Evolutionary conservation across 2,113 vertebrate genomes (phyloP), one percentile per base, ranked within the genome.

Genomic region (Phoenicopterus ruber): DNA sequence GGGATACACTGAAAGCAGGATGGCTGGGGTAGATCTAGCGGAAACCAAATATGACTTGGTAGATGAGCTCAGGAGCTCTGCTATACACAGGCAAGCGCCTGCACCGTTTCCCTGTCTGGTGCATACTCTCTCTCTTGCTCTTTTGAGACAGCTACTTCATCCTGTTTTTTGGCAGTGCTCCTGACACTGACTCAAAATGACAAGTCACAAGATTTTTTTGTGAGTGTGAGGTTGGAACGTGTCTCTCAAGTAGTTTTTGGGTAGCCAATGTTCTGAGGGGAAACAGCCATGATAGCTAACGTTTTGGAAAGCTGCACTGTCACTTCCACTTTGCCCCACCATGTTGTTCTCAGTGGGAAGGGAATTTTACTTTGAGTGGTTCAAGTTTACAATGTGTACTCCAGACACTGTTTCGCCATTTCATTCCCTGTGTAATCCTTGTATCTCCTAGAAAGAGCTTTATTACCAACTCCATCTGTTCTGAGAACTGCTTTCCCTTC

Each of bases 401-500:
- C 76, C 83, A 96, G 95, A 74, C 69, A 31, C 86, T 90, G 85
- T 91, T 95, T 94, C 9, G 0, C 89, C 89, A 55, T 96, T 88
- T 95, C 28, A 42, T 94, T 97, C 93, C 79, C 76, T 83, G 59
- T 83, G 82, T 86, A 95, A 92, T 94, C 67, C 89, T 70, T 96
- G 80, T 91, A 89, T 92, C 96, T 96, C 95, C 92, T 94, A 93
- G 94, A 93, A 96, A 40, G 95, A 84, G 76, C 90, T 93, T 88
- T 93, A 94, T 96, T 95, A 95, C 90, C 92, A 93, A 65, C 77
- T 92, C 95, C 95, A 90, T 96, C 93, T 96, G 94, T 96, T 93
- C 82, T 29, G 76, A 92, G 71, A 92, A 71, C 90, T 94, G 79
- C 82, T 92, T 93, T 95, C 71, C 58, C 26, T 94, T 95, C 90